Conservation (phyloP, 2,797 vertebrate genomes). For the Epinephelus awoara region DNA sequence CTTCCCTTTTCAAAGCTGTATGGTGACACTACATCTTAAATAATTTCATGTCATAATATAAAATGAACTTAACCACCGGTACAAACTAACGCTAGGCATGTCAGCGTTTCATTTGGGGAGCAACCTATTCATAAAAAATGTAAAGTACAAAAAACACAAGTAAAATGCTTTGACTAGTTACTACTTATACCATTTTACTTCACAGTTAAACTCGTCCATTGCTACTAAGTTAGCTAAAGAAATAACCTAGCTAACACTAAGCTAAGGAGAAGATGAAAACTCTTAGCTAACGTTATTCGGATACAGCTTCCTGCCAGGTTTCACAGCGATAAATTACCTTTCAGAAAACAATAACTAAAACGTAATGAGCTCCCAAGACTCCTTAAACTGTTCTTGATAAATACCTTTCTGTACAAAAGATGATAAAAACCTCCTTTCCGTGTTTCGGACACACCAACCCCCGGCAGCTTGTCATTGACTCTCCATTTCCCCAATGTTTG, state of each 20-base stretch:
- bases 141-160: not conserved
- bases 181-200: not conserved
- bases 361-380: rapidly evolving
- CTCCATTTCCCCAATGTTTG: constrained; percentile 40
- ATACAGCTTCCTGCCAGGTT: constrained; percentile 53
- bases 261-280: not conserved
- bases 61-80: not conserved
- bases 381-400: not conserved
- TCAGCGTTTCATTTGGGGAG: not conserved
- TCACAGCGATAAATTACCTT: not conserved
- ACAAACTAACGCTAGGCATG: not conserved
- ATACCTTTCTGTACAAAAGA: constrained; percentile 50
- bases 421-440: constrained; percentile 21
- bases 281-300: constrained; percentile 5
- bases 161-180: not conserved
- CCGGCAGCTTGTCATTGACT: constrained; percentile 58
- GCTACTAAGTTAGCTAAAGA: not conserved
- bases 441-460: not conserved
- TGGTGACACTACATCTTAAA: not conserved
- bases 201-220: not conserved
- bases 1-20: not conserved
- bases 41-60: rapidly evolving
- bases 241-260: not conserved
- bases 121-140: not conserved
- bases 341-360: not conserved